Conservation (phyloP, 1,140 invertebrate species). For the Caenorhabditis latens region DNA sequence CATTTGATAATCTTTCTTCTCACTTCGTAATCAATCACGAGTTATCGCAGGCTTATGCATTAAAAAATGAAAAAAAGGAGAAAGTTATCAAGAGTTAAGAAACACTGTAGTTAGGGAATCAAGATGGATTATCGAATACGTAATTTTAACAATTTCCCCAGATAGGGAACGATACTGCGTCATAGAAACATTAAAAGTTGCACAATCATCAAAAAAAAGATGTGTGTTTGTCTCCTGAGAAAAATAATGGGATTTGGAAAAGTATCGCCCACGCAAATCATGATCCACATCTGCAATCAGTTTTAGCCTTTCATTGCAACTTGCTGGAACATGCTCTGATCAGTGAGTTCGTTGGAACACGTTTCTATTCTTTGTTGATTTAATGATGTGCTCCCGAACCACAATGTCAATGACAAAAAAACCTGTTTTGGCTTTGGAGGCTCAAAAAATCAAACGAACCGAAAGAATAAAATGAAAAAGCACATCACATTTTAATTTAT, state of each 20-base stretch:
- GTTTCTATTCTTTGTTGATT: conserved; percentile 17
- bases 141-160: not conserved
- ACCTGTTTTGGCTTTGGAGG: not conserved
- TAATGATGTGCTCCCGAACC: conserved; percentile 19
- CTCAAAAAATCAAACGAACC: conserved; percentile 1
- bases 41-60: not conserved
- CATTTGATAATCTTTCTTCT: not conserved
- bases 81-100: too few relatives aligned
- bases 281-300: too few relatives aligned
- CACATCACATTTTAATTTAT: conserved; percentile 14
- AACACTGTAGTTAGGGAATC: not conserved
- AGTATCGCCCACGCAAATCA: not conserved
- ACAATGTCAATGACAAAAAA: not conserved
- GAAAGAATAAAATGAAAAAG: conserved; percentile 3
- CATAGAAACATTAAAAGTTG: not conserved
- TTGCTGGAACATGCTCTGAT: too few relatives aligned
- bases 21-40: not conserved
- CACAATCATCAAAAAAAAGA: not conserved
- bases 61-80: not conserved
- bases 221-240: not conserved
- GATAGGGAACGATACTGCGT: conserved; percentile 2
- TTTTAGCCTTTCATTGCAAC: too few relatives aligned
- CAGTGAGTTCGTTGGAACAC: not conserved
- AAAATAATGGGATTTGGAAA: not conserved
- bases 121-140: conserved; percentile 2